These are phyloP conservation scores for Triplophysa siluroides DNA, from an alignment of 2,113 vertebrate genomes.

Conservation along the genomic window DNA sequence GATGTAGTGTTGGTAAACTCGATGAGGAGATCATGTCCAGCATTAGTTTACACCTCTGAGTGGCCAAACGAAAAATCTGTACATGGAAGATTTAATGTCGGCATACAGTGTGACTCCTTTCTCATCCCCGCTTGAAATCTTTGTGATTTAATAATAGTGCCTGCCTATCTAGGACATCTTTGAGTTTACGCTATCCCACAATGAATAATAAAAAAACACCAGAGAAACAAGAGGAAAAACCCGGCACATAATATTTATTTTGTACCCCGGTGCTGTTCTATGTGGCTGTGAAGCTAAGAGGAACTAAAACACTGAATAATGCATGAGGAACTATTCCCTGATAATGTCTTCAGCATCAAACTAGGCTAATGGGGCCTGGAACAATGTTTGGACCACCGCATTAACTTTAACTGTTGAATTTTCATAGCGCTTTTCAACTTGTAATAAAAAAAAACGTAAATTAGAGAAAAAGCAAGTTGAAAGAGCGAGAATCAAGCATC, in stretches of 20 bases:
- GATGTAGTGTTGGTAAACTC: neutral
- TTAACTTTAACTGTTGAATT: conserved; percentile 11
- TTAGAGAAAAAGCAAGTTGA: neutral
- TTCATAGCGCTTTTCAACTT: neutral
- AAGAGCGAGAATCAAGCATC: neutral
- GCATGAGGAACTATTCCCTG: conserved; percentile 42
- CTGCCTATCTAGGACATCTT: conserved; percentile 49
- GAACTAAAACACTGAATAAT: conserved; percentile 56
- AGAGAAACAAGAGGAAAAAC: neutral
- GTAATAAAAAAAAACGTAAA: neutral
- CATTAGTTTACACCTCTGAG: neutral
- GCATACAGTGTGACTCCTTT: conserved; percentile 44
- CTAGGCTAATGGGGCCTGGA: conserved; percentile 6
- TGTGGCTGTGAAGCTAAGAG: conserved; percentile 39
- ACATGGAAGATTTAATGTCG: conserved; percentile 18
- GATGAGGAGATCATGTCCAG: neutral
- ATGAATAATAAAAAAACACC: neutral
- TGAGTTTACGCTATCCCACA: conserved; percentile 10
- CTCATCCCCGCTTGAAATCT: conserved; percentile 32
- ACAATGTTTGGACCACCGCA: conserved; percentile 2
- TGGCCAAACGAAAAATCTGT: conserved; percentile 6
- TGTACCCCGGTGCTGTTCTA: neutral
- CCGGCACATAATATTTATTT: neutral
- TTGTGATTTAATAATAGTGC: conserved; percentile 45
- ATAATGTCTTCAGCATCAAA: conserved; percentile 44